phyloP scores from a whole-genome alignment of 2,888 invertebrate genomes.

The Cylloceria caligata region DNA sequence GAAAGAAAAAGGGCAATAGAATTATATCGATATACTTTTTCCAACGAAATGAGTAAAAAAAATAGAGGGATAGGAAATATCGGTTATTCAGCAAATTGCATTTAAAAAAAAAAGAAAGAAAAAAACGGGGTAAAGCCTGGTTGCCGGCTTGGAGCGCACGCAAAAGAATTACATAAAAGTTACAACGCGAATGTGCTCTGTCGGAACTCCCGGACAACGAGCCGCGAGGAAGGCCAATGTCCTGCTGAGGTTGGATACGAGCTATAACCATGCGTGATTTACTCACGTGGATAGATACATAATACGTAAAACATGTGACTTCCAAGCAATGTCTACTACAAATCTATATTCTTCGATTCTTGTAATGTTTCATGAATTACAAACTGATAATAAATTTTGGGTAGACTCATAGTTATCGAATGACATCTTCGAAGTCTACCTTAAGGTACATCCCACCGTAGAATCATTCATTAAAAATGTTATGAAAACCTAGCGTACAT shows the following conservation, averaged over 20 bases:
- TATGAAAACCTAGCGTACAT: too few relatives aligned
- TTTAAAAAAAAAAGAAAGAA: slow-evolving; percentile 24
- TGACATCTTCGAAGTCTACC: too few relatives aligned
- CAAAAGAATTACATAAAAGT: slow-evolving; percentile 78
- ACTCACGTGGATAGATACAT: slow-evolving; percentile 14
- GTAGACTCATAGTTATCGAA: too few relatives aligned
- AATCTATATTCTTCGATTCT: too few relatives aligned
- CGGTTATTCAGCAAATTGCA: slow-evolving; percentile 30
- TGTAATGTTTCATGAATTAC: too few relatives aligned
- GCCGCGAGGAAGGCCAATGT: slow-evolving; percentile 79
- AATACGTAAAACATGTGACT: slow-evolving; percentile 5
- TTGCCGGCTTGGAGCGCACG: slow-evolving; percentile 40
- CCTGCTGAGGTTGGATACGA: slow-evolving; percentile 67
- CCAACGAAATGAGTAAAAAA: background rate
- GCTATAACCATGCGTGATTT: slow-evolving; percentile 16
- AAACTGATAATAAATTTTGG: too few relatives aligned
- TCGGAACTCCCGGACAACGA: slow-evolving; percentile 68
- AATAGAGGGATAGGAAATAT: background rate
- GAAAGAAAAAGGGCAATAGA: background rate
- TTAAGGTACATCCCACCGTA: too few relatives aligned
- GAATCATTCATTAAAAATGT: too few relatives aligned
- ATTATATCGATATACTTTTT: background rate
- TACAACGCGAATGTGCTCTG: slow-evolving; percentile 23
- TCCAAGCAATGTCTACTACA: too few relatives aligned
- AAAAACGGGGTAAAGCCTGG: slow-evolving; percentile 44